phyloP scores from a whole-genome alignment of 2,797 vertebrate genomes.

The Setipinna tenuifilis region DNA sequence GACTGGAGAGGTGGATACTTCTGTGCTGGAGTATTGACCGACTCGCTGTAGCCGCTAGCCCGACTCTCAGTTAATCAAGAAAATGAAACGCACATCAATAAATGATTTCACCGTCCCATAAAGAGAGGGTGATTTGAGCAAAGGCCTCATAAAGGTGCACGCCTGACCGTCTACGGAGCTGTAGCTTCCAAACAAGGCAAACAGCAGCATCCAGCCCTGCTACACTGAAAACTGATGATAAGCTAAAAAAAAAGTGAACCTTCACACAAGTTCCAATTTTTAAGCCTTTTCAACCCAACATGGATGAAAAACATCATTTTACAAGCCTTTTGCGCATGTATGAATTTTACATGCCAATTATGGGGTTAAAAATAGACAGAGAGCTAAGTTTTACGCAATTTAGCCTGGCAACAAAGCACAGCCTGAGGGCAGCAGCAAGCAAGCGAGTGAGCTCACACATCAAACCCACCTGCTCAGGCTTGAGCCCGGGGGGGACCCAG shows the following conservation, averaged over 20 bases:
- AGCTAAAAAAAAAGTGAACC: constrained; percentile 31
- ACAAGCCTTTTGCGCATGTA: not conserved
- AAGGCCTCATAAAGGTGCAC: constrained; percentile 57
- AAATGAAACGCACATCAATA: constrained; percentile 67
- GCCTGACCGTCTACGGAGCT: constrained; percentile 34
- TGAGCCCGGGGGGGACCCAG: constrained; percentile 96
- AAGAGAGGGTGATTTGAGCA: constrained; percentile 53
- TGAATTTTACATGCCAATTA: constrained; percentile 16
- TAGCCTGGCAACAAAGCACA: not conserved
- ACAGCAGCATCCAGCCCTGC: constrained; percentile 2
- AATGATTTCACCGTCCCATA: constrained; percentile 62
- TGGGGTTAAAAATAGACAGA: constrained; percentile 6
- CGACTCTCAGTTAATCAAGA: constrained; percentile 61
- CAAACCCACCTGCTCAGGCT: constrained; percentile 92
- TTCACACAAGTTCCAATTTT: constrained; percentile 28
- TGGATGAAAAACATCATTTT: not conserved
- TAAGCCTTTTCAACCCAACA: constrained; percentile 1
- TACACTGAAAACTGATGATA: constrained; percentile 24
- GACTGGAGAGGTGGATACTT: constrained; percentile 36
- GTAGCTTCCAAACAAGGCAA: not conserved
- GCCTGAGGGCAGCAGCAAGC: not conserved
- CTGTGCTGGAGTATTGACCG: constrained; percentile 65
- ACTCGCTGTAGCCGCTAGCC: constrained; percentile 44
- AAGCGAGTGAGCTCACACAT: not conserved
- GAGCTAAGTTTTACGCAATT: not conserved